Conservation (phyloP, 2,797 vertebrate species). For the Galagoides demidoff region DNA sequence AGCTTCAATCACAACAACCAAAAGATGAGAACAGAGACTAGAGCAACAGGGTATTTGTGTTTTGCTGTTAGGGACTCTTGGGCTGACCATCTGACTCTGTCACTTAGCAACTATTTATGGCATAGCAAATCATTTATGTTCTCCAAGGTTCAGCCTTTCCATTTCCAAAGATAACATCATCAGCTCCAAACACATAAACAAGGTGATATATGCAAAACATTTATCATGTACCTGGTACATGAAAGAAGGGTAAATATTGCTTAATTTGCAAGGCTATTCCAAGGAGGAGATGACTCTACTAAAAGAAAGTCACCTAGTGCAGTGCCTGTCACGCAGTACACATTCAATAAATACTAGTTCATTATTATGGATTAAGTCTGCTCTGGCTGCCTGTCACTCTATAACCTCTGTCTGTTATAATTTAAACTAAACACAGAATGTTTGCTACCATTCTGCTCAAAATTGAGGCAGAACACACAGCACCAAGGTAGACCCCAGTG, state of each 20-base stretch:
- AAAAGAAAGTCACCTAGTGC: conserved; percentile 10
- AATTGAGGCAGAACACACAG: neutral
- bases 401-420: neutral
- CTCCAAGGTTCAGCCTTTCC: neutral
- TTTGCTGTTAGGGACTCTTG: neutral
- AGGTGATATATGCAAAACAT: neutral
- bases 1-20: neutral
- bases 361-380: neutral
- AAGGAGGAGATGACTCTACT: conserved; percentile 46
- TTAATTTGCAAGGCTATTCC: neutral
- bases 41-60: too few species aligned
- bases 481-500: neutral
- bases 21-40: neutral
- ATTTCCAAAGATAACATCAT: conserved; percentile 2
- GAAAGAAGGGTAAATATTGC: neutral
- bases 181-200: neutral
- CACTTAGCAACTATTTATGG: neutral
- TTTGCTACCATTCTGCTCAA: neutral
- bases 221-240: neutral
- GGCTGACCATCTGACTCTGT: neutral
- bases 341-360: neutral
- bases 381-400: neutral
- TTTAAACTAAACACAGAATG: neutral
- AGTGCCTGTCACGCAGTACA: neutral
- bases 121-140: neutral